Base-by-base conservation (phyloP, 2,797 vertebrate species). In the Catamblyrhynchus diadema region DNA sequence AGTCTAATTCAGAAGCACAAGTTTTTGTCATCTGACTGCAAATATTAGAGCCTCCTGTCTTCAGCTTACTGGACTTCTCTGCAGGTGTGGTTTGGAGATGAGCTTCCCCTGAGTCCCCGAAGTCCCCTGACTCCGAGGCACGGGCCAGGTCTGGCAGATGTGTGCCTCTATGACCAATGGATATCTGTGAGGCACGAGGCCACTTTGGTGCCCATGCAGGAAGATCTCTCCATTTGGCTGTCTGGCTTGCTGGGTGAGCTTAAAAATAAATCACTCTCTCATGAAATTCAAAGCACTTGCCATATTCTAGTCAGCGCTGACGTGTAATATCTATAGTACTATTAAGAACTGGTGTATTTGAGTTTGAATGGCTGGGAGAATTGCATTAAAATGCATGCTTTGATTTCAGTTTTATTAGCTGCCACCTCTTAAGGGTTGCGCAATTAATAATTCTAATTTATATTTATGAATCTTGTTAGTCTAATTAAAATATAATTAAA, bases 81-180 rank as follows among this genome's bases (percentile, higher is more conserved):
- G 37, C 97, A 99, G 99, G 98, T 98, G 9, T 99, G 99, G 98
- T 99, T 99, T 88, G 99, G 98, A 8, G 99, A 99, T 90, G 99
- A 98, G 93, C 98, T 99, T 28, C 99, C 98, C 23, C 81, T 98
- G 71, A 98, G 98, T 82, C 98, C 98, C 1, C 98, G 98, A 66
- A 98, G 98, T 78, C 99, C 98, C 12, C 90, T 99, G 87, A 98
- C 97, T 1, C 98, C 98, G 45, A 98, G 99, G 1, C 98, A 99
- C 1, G 99, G 99, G 25, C 99, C 99, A 0, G 99, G 99, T 21
- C 97, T 99, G 61, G 95, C 99, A 2, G 98, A 99, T 2, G 99
- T 99, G 66, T 98, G 98, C 87, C 98, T 99, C 92, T 99, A 99
- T 9, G 99, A 99, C 92, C 99, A 99, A 33, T 99, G 99, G 99